Conservation (phyloP, 2,113 vertebrate species). For the Gallinago undulata region DNA sequence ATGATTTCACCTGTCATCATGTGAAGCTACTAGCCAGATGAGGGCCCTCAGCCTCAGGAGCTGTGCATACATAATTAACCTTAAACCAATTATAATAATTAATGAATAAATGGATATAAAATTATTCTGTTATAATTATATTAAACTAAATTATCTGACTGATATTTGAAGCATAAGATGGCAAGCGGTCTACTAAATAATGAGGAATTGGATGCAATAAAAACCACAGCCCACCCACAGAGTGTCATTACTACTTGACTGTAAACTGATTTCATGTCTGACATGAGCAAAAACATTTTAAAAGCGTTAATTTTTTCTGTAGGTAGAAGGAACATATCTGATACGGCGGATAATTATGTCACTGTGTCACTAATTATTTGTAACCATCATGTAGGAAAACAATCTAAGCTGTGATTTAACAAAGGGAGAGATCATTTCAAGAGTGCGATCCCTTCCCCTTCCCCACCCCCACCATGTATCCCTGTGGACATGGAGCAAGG, state of each 20-base stretch:
- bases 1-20: neutral
- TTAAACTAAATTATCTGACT: neutral
- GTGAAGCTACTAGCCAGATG: neutral
- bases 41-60: neutral
- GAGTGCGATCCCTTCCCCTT: neutral
- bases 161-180: neutral
- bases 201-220: neutral
- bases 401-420: neutral
- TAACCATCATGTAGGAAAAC: neutral
- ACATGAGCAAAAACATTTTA: neutral
- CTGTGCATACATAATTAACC: neutral
- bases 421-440: neutral
- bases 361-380: neutral
- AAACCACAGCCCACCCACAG: neutral
- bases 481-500: neutral
- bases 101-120: neutral
- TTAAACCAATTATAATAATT: neutral
- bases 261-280: neutral
- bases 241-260: neutral
- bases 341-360: neutral
- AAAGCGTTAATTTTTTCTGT: neutral
- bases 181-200: neutral
- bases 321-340: neutral
- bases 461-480: accelerated
- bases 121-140: neutral